Conservation (phyloP, 2,113 vertebrate species). For the Macrotus californicus region DNA sequence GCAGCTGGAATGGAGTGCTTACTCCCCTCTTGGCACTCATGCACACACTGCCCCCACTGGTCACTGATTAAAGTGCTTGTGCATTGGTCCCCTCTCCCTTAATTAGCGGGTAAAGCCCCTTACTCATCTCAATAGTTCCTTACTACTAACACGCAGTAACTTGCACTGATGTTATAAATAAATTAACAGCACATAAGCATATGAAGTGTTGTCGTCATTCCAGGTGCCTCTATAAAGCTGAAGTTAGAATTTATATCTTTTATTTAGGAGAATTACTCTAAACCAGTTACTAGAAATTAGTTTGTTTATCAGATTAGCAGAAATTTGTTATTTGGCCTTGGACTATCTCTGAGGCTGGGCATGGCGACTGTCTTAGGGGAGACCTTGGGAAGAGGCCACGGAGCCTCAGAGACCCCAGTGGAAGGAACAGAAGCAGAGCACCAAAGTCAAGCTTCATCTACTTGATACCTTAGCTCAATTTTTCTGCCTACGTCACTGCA, state of each 20-base stretch:
- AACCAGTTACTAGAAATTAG: background rate
- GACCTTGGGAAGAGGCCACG: background rate
- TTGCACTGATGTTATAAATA: background rate
- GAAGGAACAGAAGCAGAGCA: background rate
- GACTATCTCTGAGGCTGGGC: background rate
- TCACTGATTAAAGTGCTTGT: background rate
- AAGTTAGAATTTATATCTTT: background rate
- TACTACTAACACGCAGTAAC: background rate
- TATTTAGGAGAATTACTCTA: background rate
- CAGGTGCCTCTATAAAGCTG: background rate
- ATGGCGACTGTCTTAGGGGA: background rate
- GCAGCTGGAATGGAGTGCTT: fast-evolving
- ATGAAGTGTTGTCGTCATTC: background rate
- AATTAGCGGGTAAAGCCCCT: background rate
- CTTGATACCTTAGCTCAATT: background rate
- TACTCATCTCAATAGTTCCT: background rate
- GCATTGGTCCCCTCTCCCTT: background rate
- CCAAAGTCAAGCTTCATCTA: background rate
- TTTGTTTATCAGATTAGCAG: background rate
- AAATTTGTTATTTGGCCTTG: background rate
- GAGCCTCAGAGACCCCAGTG: background rate
- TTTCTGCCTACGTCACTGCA: background rate
- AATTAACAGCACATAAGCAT: background rate
- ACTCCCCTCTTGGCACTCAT: background rate
- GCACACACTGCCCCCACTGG: fast-evolving